Conservation (phyloP, 1,140 invertebrate species). For the Apocrypta bakeri region DNA sequence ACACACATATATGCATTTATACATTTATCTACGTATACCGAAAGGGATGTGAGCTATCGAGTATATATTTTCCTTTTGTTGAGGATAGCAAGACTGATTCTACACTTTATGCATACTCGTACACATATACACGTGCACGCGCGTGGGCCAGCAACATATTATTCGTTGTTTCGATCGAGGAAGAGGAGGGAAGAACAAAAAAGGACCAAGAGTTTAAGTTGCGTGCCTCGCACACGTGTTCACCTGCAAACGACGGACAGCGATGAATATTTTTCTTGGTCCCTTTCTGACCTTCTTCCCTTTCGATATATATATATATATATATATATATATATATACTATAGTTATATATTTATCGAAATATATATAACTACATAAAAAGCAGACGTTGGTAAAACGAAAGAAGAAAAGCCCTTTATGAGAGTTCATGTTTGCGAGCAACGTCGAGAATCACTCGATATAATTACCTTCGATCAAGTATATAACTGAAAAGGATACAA, state of each 20-base stretch:
- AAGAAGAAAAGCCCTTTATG: background rate
- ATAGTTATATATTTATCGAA: too few species aligned
- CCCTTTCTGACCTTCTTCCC: background rate
- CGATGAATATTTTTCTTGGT: constrained; percentile 5
- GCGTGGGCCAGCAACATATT: background rate
- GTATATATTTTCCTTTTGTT: background rate
- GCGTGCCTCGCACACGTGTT: background rate
- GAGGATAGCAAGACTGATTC: constrained; percentile 32
- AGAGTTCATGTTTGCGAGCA: background rate
- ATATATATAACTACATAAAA: background rate
- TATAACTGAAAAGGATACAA: too few species aligned
- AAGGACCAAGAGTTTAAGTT: background rate
- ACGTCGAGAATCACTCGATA: background rate
- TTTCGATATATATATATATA: too few species aligned
- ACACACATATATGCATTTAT: background rate
- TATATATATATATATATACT: too few species aligned
- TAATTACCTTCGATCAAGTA: background rate
- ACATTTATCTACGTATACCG: background rate
- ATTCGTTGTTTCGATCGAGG: background rate
- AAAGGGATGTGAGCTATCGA: background rate
- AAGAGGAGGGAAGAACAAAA: constrained; percentile 4
- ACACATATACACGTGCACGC: background rate
- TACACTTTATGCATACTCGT: background rate
- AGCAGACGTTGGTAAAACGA: too few species aligned
- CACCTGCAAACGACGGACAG: background rate